These are phyloP conservation scores for Astropecten irregularis DNA, from an alignment of 53 echinoderm and acorn worm genomes.

Conservation along the genomic window DNA sequence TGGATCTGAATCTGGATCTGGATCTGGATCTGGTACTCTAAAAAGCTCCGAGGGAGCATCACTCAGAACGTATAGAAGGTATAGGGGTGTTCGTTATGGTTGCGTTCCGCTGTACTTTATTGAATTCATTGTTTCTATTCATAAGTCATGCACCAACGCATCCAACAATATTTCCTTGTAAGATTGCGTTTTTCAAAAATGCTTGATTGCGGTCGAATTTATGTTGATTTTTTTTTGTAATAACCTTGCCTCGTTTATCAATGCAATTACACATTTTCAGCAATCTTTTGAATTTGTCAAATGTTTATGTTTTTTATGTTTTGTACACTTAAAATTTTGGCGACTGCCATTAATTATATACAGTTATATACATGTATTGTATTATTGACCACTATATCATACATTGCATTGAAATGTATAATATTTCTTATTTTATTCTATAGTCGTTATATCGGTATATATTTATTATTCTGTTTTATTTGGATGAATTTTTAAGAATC, in stretches of 20 bases:
- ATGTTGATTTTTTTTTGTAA: background rate
- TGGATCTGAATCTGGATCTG: too few relatives aligned
- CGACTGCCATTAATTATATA: background rate
- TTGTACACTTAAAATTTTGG: background rate
- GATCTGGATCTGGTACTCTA: too few relatives aligned
- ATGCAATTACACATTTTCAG: slow-evolving; percentile 35
- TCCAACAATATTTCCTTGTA: too few relatives aligned
- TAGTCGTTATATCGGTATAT: background rate
- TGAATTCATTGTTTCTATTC: too few relatives aligned
- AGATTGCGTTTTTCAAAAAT: too few relatives aligned
- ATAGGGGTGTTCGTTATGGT: too few relatives aligned
- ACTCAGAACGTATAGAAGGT: too few relatives aligned
- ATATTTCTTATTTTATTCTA: too few relatives aligned
- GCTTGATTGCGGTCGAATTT: too few relatives aligned
- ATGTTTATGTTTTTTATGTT: background rate
- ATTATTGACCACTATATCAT: background rate
- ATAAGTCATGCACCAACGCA: too few relatives aligned
- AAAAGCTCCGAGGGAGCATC: too few relatives aligned
- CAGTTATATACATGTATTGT: background rate
- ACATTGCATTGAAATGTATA: background rate
- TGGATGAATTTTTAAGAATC: background rate
- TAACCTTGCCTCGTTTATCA: slow-evolving; percentile 44
- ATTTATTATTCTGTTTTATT: background rate
- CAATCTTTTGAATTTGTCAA: background rate
- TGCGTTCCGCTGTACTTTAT: too few relatives aligned